Evolutionary conservation across 2,113 vertebrate species (phyloP).

Genomic region (Melanostigma gelatinosum): DNA sequence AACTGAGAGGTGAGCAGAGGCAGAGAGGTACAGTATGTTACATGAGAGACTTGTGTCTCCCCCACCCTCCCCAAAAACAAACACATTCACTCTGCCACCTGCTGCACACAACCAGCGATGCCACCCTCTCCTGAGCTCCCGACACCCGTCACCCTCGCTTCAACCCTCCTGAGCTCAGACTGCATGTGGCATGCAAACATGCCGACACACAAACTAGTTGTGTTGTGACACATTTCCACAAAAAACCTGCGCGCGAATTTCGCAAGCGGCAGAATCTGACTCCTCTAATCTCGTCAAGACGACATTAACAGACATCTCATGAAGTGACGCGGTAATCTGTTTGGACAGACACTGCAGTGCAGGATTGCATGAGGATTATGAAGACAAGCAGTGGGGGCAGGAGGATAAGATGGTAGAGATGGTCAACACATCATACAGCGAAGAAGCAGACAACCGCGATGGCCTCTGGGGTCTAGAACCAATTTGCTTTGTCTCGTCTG

Average conservation of each 20-base stretch:
- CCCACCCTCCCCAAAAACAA: not conserved
- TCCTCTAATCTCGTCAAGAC: slow-evolving; percentile 74
- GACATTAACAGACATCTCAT: slow-evolving; percentile 70
- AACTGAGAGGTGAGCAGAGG: slow-evolving; percentile 74
- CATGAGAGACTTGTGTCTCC: slow-evolving; percentile 67
- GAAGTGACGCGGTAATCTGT: slow-evolving; percentile 64
- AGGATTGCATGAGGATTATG: slow-evolving; percentile 45
- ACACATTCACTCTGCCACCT: slow-evolving; percentile 53
- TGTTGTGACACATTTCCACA: slow-evolving; percentile 74
- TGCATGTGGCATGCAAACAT: slow-evolving; percentile 59
- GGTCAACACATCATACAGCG: slow-evolving; percentile 34
- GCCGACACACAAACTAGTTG: slow-evolving; percentile 51
- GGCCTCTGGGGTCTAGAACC: slow-evolving; percentile 9
- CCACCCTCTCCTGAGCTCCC: slow-evolving; percentile 52
- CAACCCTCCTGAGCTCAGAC: slow-evolving; percentile 70
- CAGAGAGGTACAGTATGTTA: slow-evolving; percentile 63
- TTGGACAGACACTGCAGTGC: slow-evolving; percentile 61
- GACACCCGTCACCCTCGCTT: slow-evolving; percentile 71
- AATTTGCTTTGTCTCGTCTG: slow-evolving; percentile 22
- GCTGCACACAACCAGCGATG: slow-evolving; percentile 53
- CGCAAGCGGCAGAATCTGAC: slow-evolving; percentile 63
- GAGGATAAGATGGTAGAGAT: slow-evolving; percentile 44
- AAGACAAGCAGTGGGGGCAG: slow-evolving; percentile 41
- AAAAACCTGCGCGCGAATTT: slow-evolving; percentile 59
- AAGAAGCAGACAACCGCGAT: slow-evolving; percentile 7